Evolutionary conservation across 2,888 invertebrate genomes (phyloP), one percentile per base, ranked within the genome.

Genomic region (Adelphocoris suturalis): DNA sequence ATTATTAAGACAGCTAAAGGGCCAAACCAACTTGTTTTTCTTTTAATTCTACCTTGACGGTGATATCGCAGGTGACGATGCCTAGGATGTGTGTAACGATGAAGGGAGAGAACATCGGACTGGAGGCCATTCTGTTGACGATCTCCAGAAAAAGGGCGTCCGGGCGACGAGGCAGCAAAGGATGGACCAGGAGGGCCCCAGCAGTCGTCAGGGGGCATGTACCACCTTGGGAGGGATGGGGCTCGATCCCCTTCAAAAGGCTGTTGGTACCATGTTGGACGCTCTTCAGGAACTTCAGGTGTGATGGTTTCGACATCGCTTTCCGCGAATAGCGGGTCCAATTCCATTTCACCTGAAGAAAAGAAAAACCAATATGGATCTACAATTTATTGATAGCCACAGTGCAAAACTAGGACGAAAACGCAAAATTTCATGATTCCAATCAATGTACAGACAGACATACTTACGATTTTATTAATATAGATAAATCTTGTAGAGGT

Each of bases 271-370:
- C 89, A 68, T 14, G 82, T 68, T 13, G 88, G 52, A 27, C 89
- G 76, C 52, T 90, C 90, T 76, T 90, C 85, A 0, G 68, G 27
- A 12, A 52, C 80, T 78, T 86, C 87, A 7, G 80, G 57, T 27
- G 90, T 16, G n/a, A 90, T 68, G 46, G 81, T 46, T 84, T 87
- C 90, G 55, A 93, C 94, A 91, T 95, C 95, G 93, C 95, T 95
- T 92, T 95, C 95, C 89, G 95, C 95, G 93, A 95, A 95, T 90
- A 96, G 93, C 91, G 95, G 95, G 91, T 95, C 95, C 93, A 94
- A 95, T 91, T 95, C 95, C 95, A 95, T 95, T 92, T 95, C 95
- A 92, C 95, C 95, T 94, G 94, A 92, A 48, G 27, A 57, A 78
- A 86, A 27, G 7, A 16, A n/a, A 57, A 37, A 37, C 7, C 37